These are phyloP conservation scores for Esperia sulphurella DNA, from an alignment of 2,888 invertebrate genomes.

Conservation along the genomic window DNA sequence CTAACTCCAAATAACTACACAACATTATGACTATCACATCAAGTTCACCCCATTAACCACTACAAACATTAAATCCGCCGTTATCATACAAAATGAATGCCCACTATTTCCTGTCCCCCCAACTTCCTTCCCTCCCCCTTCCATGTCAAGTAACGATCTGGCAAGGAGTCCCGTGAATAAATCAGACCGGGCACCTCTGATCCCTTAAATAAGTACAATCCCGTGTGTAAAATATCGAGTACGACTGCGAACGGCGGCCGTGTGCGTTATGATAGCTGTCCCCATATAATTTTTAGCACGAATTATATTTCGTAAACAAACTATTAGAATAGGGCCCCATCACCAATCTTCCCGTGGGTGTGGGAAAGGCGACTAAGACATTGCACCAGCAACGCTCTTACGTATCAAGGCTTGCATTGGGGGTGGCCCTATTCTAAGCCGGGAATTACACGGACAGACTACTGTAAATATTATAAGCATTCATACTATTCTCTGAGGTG, in stretches of 20 bases:
- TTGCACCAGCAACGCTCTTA: too few relatives aligned
- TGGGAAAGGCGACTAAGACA: too few relatives aligned
- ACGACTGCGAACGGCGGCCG: slow-evolving; percentile 20
- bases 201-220: slow-evolving; percentile 72
- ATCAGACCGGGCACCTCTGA: slow-evolving; percentile 67
- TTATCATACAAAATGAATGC: slow-evolving; percentile 17
- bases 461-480: too few relatives aligned
- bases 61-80: slow-evolving; percentile 13
- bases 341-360: too few relatives aligned
- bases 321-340: too few relatives aligned
- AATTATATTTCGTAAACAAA: too few relatives aligned
- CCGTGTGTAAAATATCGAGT: slow-evolving; percentile 73
- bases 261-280: slow-evolving; percentile 15
- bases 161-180: slow-evolving; percentile 54
- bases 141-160: slow-evolving; percentile 34
- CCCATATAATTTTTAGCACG: background rate
- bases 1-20: background rate
- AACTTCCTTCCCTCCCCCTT: slow-evolving; percentile 10
- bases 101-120: slow-evolving; percentile 12
- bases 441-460: too few relatives aligned
- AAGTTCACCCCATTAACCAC: slow-evolving; percentile 22
- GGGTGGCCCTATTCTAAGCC: too few relatives aligned
- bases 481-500: too few relatives aligned
- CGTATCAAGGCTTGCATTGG: too few relatives aligned
- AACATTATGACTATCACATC: slow-evolving; percentile 6